Conservation (phyloP, 1,140 invertebrate genomes). For the Metopolophium dirhodum region DNA sequence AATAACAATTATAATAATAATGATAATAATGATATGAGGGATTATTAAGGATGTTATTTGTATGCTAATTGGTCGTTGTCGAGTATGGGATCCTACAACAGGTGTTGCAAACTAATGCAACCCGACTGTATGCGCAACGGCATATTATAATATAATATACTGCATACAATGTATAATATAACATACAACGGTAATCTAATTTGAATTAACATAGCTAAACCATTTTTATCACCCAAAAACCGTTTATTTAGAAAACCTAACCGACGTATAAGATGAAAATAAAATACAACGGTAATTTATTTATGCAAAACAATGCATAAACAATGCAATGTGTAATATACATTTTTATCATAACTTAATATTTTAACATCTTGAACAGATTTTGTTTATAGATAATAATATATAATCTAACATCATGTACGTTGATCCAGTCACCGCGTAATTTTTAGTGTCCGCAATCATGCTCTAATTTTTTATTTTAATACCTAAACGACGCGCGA, state of each 20-base stretch:
- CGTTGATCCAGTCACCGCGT: not conserved
- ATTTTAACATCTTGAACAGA: not conserved
- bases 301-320: not conserved
- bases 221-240: not conserved
- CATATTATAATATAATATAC: not conserved
- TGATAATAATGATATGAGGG: not conserved
- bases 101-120: slow-evolving; percentile 5
- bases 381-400: not conserved
- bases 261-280: not conserved
- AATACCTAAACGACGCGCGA: no score
- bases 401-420: not conserved
- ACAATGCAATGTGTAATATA: not conserved
- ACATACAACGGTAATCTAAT: not conserved
- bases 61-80: slow-evolving; percentile 40
- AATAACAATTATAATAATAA: not conserved
- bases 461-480: not conserved
- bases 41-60: slow-evolving; percentile 39
- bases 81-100: slow-evolving; percentile 13
- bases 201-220: not conserved
- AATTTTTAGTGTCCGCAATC: not conserved
- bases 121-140: not conserved
- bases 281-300: not conserved
- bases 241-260: not conserved
- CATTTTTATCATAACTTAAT: not conserved
- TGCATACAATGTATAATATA: not conserved